Base-by-base conservation (phyloP, 2,113 vertebrate genomes). In the Lasiurus cinereus region DNA sequence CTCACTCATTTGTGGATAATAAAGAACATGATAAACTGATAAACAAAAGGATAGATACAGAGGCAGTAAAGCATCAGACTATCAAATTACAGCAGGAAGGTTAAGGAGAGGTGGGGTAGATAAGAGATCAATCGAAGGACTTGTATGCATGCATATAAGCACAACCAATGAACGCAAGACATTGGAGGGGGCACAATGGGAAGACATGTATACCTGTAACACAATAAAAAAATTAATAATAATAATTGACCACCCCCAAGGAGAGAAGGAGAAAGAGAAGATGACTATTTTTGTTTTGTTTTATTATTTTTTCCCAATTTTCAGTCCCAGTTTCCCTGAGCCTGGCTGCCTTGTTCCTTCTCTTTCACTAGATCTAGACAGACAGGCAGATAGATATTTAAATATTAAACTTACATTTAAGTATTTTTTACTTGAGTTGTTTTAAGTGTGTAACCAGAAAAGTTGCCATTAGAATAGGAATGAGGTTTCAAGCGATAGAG, bases 391-490 rank as follows among this genome's bases (percentile, higher is more conserved):
- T 5, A 50, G 73, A 50, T 11, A 29, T 22, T 43, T 92, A 73
- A 50, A 43, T 93, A 8, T 48, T 91, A 83, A 50, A n/a, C 22
- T 90, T 64, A 9, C 18, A n/a, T 56, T 70, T 72, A 76, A 29
- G 11, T 8, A 29, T 27, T 79, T 85, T 77, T 86, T 36, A 27
- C 54, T 70, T 88, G 36, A 52, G 19, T 80, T 83, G 31, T 80
- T 91, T 82, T 50, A 56, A 64, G 18, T 46, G 36, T 82, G 7
- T 66, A 80, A 46, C 3, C 31, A 69, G 73, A 90, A 85, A 92
- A 76, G 3, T 29, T 36, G 12, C 62, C 50, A 80, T 74, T 87
- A 96, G 74, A 88, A 91, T 16, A 83, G 78, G 70, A 91, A 50
- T 78, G 52, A 62, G 59, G 52, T 91, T 96, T 94, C 50, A 88